Percentiles rank a stretch among this genome's conserved stretches.
phyloP scores from a whole-genome alignment of 2,888 invertebrate species.

The Pandemis cinnamomeana region DNA sequence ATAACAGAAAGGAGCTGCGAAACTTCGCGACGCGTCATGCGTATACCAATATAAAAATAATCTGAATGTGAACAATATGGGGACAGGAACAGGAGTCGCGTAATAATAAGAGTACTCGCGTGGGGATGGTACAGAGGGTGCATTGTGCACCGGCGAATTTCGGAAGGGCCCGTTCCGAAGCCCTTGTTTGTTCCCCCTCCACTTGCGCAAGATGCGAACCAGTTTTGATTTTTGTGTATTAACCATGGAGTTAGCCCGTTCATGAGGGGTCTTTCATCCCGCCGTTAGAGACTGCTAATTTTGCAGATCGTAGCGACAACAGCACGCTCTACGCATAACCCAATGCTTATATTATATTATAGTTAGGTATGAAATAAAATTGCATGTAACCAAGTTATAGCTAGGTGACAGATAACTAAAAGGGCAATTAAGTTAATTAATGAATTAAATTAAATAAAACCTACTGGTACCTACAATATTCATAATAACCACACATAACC shows the following conservation, averaged over 20 bases:
- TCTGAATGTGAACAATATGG: slow-evolving; percentile 81
- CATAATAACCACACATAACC: not conserved
- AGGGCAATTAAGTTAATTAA: not conserved
- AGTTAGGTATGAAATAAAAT: not conserved
- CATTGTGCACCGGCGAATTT: slow-evolving; percentile 84
- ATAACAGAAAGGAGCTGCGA: slow-evolving; percentile 56
- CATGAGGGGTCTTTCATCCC: slow-evolving; percentile 67
- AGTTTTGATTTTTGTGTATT: slow-evolving; percentile 81
- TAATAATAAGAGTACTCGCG: slow-evolving; percentile 83
- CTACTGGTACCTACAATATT: not conserved
- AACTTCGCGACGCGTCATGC: slow-evolving; percentile 74
- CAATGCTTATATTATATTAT: not conserved
- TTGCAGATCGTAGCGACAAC: slow-evolving; percentile 25
- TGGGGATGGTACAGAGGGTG: slow-evolving; percentile 84
- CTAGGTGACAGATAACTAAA: not conserved
- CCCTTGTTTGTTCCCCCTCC: slow-evolving; percentile 80
- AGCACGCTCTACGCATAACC: not conserved
- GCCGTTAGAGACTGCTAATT: slow-evolving; percentile 44
- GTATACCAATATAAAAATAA: slow-evolving; percentile 78
- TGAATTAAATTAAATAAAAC: not conserved
- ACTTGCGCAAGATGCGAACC: slow-evolving; percentile 84
- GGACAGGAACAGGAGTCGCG: slow-evolving; percentile 80
- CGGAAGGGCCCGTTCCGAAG: slow-evolving; percentile 79
- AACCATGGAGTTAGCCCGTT: slow-evolving; percentile 67
- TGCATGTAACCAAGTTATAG: not conserved